Conservation (phyloP, 2,113 vertebrate genomes). For the Opisthocomus hoazin region DNA sequence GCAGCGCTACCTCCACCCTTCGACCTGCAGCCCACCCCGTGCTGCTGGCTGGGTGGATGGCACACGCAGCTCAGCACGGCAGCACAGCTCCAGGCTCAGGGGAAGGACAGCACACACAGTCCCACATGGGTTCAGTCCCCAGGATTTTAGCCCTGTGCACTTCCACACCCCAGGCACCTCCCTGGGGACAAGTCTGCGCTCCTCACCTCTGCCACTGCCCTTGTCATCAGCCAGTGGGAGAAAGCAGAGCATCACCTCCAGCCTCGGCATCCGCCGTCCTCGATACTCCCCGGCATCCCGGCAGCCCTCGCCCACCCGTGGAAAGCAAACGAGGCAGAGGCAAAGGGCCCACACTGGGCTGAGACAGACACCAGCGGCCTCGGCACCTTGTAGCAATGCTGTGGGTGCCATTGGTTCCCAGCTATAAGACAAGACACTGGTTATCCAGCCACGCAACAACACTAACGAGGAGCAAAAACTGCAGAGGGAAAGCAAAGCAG, state of each 20-base stretch:
- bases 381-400: accelerated
- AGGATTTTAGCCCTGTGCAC: accelerated
- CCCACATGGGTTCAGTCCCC: background rate
- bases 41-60: accelerated
- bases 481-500: background rate
- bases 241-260: background rate
- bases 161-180: background rate
- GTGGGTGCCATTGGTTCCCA: background rate
- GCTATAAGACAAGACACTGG: background rate
- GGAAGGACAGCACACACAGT: background rate
- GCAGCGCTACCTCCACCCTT: background rate
- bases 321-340: accelerated
- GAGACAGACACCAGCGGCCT: background rate
- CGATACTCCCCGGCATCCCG: background rate
- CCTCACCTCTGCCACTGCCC: background rate
- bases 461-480: accelerated
- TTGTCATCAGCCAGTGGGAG: background rate
- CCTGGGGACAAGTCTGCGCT: background rate
- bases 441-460: background rate
- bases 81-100: background rate
- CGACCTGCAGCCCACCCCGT: background rate
- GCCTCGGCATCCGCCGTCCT: background rate
- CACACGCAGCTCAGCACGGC: background rate
- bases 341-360: background rate
- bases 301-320: background rate